Conservation (phyloP, 1,140 invertebrate genomes). For the Meloidogyne floridensis region DNA sequence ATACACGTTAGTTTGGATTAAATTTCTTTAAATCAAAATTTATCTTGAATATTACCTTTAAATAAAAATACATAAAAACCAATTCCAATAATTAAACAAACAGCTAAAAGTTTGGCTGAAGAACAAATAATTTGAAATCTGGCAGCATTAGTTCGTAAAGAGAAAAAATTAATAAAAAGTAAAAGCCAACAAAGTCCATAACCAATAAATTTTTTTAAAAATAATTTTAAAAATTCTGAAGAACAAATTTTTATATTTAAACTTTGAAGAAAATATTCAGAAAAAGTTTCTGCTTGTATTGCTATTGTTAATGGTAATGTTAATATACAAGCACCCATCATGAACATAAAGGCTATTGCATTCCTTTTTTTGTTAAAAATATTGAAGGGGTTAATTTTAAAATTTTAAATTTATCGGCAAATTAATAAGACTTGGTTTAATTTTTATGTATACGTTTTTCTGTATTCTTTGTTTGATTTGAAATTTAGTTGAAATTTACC, state of each 20-base stretch:
- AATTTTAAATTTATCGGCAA: too few relatives aligned
- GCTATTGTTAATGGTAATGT: conserved; percentile 56
- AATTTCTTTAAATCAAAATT: neutral
- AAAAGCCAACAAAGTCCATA: conserved; percentile 41
- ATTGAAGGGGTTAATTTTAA: too few relatives aligned
- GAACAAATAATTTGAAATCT: conserved; percentile 57
- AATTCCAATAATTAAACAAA: conserved; percentile 40
- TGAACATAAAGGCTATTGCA: conserved; percentile 50
- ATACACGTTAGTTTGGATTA: too few relatives aligned
- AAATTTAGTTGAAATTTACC: too few relatives aligned
- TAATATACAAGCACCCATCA: conserved; percentile 50
- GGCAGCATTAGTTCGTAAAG: conserved; percentile 46
- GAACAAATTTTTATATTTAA: conserved; percentile 41
- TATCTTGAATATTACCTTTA: conserved; percentile 23
- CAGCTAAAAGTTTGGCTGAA: conserved; percentile 46
- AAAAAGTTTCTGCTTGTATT: conserved; percentile 51
- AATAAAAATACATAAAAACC: conserved; percentile 48
- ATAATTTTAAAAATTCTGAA: conserved; percentile 17
- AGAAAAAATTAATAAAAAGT: conserved; percentile 52
- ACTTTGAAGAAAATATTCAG: conserved; percentile 49
- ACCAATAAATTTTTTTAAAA: conserved; percentile 25
- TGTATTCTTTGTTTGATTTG: too few relatives aligned
- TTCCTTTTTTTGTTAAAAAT: conserved; percentile 35
- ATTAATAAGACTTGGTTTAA: too few relatives aligned
- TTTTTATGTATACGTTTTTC: too few relatives aligned